Conservation (phyloP, 2,888 invertebrate genomes). For the Acleris emargana region DNA sequence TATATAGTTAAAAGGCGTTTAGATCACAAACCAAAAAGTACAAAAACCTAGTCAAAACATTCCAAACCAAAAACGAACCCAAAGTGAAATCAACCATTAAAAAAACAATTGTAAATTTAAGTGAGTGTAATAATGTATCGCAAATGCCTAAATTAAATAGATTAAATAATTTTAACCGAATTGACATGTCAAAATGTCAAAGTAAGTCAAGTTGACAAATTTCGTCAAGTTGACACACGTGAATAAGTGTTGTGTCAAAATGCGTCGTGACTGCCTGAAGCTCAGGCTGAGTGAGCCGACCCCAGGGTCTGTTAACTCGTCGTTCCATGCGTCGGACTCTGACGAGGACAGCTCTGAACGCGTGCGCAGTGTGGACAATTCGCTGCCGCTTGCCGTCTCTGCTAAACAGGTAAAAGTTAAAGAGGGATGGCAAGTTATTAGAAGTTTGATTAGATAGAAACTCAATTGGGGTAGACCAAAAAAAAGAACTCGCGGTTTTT, state of each 20-base stretch:
- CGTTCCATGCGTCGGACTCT: conserved; percentile 72
- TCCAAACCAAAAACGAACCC: conserved; percentile 43
- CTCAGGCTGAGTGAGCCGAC: conserved; percentile 76
- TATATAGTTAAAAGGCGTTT: not conserved
- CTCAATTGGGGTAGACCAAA: no score
- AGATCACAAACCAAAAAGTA: conserved; percentile 22
- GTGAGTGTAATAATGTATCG: no score
- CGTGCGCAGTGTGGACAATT: conserved; percentile 57
- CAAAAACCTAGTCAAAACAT: conserved; percentile 40
- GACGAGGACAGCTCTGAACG: conserved; percentile 71
- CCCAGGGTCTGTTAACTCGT: conserved; percentile 60
- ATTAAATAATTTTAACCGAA: no score
- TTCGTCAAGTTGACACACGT: conserved; percentile 7
- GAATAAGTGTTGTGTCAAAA: conserved; percentile 44
- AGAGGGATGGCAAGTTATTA: no score
- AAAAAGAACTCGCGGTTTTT: no score
- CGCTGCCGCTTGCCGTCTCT: conserved; percentile 57
- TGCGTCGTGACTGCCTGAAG: conserved; percentile 77
- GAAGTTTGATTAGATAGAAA: no score
- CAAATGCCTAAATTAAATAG: no score
- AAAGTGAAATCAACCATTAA: conserved; percentile 37
- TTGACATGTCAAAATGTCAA: conserved; percentile 48
- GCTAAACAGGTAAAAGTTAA: conserved; percentile 54
- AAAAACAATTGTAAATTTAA: no score
- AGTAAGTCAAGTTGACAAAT: conserved; percentile 6